These are phyloP conservation scores for Schizopygopsis pylzovi DNA, from an alignment of 2,797 vertebrate genomes.

Conservation along the genomic window DNA sequence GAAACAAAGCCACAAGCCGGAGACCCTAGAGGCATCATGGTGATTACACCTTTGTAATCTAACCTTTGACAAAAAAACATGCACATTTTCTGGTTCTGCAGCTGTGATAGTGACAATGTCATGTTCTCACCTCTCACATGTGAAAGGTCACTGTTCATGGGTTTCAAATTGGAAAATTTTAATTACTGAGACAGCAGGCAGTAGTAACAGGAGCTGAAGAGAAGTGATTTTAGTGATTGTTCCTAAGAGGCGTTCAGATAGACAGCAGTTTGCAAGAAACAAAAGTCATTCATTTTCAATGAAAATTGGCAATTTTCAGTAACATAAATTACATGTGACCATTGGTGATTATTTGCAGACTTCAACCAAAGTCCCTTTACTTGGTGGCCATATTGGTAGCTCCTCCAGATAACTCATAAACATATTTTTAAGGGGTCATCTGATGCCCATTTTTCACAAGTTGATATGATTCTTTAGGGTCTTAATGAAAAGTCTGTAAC, in stretches of 20 bases:
- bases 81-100: background rate
- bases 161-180: conserved; percentile 19
- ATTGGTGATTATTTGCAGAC: background rate
- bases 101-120: background rate
- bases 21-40: background rate
- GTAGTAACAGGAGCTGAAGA: background rate
- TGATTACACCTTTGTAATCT: conserved; percentile 5
- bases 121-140: conserved; percentile 37
- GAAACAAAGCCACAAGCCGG: conserved; percentile 1
- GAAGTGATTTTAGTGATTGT: background rate
- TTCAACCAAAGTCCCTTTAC: background rate
- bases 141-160: conserved; percentile 42
- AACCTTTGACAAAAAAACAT: conserved; percentile 19
- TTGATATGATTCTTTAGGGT: too few relatives aligned
- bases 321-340: background rate
- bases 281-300: background rate
- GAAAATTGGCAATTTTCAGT: background rate
- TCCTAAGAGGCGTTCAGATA: background rate
- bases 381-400: too few relatives aligned
- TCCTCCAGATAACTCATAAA: background rate
- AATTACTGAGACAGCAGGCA: conserved; percentile 22
- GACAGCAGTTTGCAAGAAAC: background rate
- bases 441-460: too few relatives aligned
- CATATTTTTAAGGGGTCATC: background rate
- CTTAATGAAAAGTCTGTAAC: too few relatives aligned